Conservation (phyloP, 2,888 invertebrate genomes). For the Saturnia japonica region DNA sequence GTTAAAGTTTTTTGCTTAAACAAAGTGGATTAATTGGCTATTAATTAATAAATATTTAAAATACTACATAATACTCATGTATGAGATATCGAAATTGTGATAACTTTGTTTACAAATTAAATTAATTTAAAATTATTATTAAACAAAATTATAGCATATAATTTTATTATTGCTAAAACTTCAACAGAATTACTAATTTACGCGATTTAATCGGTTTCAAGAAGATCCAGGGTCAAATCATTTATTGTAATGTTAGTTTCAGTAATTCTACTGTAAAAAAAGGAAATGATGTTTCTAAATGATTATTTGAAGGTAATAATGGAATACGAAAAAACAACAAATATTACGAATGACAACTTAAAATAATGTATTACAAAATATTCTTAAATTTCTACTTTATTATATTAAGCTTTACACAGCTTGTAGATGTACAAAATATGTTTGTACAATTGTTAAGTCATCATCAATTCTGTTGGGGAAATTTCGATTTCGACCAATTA, state of each 20-base stretch:
- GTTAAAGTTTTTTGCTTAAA: background rate
- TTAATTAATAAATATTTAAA: background rate
- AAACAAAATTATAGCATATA: background rate
- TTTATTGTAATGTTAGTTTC: background rate
- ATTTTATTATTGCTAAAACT: background rate
- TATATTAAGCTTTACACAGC: conserved; percentile 5
- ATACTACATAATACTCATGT: background rate
- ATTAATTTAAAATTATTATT: background rate
- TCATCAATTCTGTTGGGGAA: conserved; percentile 4
- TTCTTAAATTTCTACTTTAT: background rate
- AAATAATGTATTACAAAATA: background rate
- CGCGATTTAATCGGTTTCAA: no score
- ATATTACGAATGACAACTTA: background rate
- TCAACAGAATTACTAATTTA: background rate
- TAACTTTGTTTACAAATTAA: background rate
- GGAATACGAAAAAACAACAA: background rate
- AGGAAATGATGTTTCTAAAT: background rate
- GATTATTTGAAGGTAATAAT: background rate
- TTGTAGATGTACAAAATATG: conserved; percentile 9
- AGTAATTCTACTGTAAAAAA: background rate
- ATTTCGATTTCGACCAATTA: conserved; percentile 19
- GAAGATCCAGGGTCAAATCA: background rate
- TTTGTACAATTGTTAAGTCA: conserved; percentile 17
- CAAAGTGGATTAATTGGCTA: background rate
- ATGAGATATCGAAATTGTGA: background rate